Evolutionary conservation across 2,113 vertebrate species (phyloP).

Genomic region (Erythrocercus mccallii): DNA sequence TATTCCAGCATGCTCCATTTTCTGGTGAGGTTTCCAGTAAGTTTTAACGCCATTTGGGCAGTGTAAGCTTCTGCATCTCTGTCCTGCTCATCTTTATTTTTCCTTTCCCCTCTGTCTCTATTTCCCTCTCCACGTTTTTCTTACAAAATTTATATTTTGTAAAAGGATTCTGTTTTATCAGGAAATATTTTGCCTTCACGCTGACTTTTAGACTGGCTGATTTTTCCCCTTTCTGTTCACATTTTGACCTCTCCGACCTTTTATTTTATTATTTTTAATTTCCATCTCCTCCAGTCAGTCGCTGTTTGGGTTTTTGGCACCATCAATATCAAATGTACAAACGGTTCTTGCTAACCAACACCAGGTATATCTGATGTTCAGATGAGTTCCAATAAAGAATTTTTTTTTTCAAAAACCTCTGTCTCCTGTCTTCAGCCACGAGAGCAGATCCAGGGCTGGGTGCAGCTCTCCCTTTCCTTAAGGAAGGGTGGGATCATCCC

Average conservation of each 20-base stretch:
- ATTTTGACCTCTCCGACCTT: slow-evolving; percentile 18
- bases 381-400: slow-evolving; percentile 89
- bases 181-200: slow-evolving; percentile 69
- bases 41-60: slow-evolving; percentile 66
- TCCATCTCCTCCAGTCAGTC: slow-evolving; percentile 73
- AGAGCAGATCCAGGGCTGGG: background rate
- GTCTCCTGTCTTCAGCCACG: slow-evolving; percentile 57
- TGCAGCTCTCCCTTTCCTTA: background rate
- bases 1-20: slow-evolving; percentile 49
- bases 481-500: background rate
- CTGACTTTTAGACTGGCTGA: slow-evolving; percentile 68
- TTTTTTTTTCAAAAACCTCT: slow-evolving; percentile 76
- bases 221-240: slow-evolving; percentile 16
- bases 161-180: slow-evolving; percentile 76
- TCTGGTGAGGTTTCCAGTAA: slow-evolving; percentile 34
- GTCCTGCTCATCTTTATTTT: slow-evolving; percentile 39
- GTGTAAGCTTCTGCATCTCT: slow-evolving; percentile 67
- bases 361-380: slow-evolving; percentile 92
- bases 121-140: slow-evolving; percentile 57
- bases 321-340: slow-evolving; percentile 88
- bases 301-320: slow-evolving; percentile 82
- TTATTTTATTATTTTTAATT: background rate
- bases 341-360: slow-evolving; percentile 88
- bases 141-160: slow-evolving; percentile 76
- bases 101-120: slow-evolving; percentile 34